A percentile compares a stretch with the other conserved stretches of the same genome.
phyloP scores from a whole-genome alignment of 2,113 vertebrate genomes.

The Cygnus buccinator region DNA sequence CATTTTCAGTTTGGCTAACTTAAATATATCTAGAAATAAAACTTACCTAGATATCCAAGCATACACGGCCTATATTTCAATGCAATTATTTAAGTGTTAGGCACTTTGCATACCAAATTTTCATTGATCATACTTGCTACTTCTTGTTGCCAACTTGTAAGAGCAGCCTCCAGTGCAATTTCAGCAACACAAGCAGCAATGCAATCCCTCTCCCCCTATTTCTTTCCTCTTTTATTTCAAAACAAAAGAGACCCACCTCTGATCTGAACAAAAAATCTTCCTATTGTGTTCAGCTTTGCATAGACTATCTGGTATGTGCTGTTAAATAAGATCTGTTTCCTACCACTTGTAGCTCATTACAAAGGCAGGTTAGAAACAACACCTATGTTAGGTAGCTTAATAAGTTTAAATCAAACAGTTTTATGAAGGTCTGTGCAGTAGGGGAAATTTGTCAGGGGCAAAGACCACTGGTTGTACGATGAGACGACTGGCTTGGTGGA shows the following conservation, averaged over 20 bases:
- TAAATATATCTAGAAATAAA: background rate
- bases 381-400: background rate
- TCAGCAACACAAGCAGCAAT: background rate
- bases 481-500: background rate
- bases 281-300: background rate
- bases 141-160: background rate
- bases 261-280: constrained; percentile 16
- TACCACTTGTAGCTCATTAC: background rate
- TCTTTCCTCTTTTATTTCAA: background rate
- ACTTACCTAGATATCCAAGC: background rate
- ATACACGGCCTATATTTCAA: background rate
- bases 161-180: background rate
- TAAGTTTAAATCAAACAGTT: background rate
- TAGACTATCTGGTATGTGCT: background rate
- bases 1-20: background rate
- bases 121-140: background rate
- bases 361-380: background rate
- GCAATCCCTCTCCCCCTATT: background rate
- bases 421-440: background rate
- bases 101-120: background rate
- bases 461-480: background rate
- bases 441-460: background rate
- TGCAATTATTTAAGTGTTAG: background rate
- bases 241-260: background rate
- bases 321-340: background rate